Percentiles rank a stretch among this genome's conserved stretches.
Evolutionary conservation across 2,113 vertebrate species (phyloP).

Genomic region (Loxodonta africana): DNA sequence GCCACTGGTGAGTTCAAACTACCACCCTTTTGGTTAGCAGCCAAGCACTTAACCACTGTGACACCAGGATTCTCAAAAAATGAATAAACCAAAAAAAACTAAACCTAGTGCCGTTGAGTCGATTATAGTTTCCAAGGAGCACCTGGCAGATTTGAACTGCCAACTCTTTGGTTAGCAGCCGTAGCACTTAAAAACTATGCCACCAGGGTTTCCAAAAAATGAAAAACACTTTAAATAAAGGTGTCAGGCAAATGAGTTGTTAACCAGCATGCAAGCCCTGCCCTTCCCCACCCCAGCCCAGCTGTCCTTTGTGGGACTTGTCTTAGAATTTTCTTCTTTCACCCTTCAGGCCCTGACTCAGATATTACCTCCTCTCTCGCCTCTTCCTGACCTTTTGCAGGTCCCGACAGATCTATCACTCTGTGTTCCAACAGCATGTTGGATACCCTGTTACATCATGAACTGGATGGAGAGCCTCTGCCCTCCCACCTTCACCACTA

Average conservation of each 20-base stretch:
- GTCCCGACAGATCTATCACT: fast-evolving
- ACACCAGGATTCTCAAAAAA: no score
- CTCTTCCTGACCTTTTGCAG: neutral
- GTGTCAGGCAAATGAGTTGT: neutral
- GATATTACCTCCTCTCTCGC: neutral
- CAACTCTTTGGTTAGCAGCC: no score
- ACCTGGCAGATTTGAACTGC: no score
- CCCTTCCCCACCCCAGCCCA: neutral
- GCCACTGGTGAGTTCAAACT: no score
- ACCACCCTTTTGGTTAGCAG: no score
- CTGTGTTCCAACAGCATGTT: neutral
- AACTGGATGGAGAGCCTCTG: no score
- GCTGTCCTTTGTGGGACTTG: neutral
- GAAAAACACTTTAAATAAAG: neutral
- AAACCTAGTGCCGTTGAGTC: no score
- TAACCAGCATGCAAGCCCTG: neutral
- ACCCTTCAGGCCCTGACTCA: neutral
- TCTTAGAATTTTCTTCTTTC: neutral
- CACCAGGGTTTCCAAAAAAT: neutral
- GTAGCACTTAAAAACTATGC: no score
- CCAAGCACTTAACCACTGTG: no score
- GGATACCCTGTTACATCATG: fast-evolving
- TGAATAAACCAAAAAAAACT: no score
- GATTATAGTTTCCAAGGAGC: no score
- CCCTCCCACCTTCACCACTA: neutral